A percentile compares a stretch with the other conserved stretches of the same genome.
Evolutionary conservation across 2,797 vertebrate species (phyloP).

Genomic region (Pangasius mekongensis): DNA sequence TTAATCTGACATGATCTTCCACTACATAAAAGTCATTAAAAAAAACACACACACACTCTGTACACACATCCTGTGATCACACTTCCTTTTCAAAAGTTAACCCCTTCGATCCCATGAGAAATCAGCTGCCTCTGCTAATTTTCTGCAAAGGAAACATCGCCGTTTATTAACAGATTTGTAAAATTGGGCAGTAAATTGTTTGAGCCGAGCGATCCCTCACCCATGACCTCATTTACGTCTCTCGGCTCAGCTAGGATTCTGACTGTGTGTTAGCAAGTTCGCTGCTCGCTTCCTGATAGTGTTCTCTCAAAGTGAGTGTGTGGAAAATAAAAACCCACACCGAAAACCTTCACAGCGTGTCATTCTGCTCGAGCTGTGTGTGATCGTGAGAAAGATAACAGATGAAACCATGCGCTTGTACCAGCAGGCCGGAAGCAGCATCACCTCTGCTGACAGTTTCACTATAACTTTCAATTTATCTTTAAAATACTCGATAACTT

Average conservation of each 20-base stretch:
- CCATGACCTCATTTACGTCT: neutral
- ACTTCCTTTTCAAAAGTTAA: neutral
- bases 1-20: neutral
- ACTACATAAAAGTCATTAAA: neutral
- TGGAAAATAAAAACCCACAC: neutral
- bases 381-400: neutral
- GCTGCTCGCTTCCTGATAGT: neutral
- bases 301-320: neutral
- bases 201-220: neutral
- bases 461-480: neutral
- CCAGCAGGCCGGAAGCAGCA: neutral
- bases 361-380: slow-evolving; percentile 12
- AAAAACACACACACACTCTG: neutral
- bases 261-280: neutral
- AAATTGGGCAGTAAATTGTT: neutral
- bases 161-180: neutral
- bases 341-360: neutral
- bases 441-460: neutral
- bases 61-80: neutral
- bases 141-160: neutral
- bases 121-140: neutral
- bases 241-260: neutral
- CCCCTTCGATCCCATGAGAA: neutral
- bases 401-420: slow-evolving; percentile 25
- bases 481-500: neutral